Evolutionary conservation across 2,113 vertebrate species (phyloP).

Genomic region (Sinocyclocheilus grahami): DNA sequence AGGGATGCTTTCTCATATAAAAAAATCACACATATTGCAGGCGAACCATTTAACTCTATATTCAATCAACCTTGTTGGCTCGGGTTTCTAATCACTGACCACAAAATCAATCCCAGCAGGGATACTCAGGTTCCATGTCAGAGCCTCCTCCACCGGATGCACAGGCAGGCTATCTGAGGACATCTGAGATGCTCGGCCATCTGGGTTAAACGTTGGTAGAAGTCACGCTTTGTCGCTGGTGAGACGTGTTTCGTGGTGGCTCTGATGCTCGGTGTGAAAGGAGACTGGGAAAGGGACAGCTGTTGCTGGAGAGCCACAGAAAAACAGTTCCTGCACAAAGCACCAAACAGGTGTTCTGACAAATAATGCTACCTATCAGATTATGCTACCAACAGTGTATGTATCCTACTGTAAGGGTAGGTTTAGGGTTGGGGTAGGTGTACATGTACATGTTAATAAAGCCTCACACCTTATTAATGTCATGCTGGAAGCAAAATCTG

Average conservation of each 20-base stretch:
- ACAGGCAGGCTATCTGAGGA: slow-evolving; percentile 46
- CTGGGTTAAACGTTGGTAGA: slow-evolving; percentile 41
- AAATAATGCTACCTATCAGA: no score
- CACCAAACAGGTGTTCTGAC: no score
- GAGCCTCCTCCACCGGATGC: not conserved
- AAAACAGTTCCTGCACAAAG: not conserved
- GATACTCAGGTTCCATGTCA: slow-evolving; percentile 25
- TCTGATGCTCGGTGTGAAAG: not conserved
- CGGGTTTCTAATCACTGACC: slow-evolving; percentile 18
- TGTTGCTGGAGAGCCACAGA: not conserved
- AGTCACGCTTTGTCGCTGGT: not conserved
- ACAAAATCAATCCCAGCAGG: slow-evolving; percentile 49
- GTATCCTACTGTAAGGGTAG: no score
- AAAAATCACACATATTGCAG: not conserved
- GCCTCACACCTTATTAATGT: no score
- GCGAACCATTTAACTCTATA: slow-evolving; percentile 9
- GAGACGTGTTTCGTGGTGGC: slow-evolving; percentile 23
- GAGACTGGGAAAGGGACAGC: slow-evolving; percentile 4
- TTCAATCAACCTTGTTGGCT: slow-evolving; percentile 31
- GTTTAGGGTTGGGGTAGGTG: no score
- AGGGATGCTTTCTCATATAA: not conserved
- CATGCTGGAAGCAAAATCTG: no score
- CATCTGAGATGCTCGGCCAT: slow-evolving; percentile 46
- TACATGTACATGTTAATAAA: no score
- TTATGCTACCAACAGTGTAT: no score